Percentiles rank a stretch among this genome's conserved stretches.
Evolutionary conservation across 2,113 vertebrate genomes (phyloP).

Genomic region (Cheirogaleus medius): DNA sequence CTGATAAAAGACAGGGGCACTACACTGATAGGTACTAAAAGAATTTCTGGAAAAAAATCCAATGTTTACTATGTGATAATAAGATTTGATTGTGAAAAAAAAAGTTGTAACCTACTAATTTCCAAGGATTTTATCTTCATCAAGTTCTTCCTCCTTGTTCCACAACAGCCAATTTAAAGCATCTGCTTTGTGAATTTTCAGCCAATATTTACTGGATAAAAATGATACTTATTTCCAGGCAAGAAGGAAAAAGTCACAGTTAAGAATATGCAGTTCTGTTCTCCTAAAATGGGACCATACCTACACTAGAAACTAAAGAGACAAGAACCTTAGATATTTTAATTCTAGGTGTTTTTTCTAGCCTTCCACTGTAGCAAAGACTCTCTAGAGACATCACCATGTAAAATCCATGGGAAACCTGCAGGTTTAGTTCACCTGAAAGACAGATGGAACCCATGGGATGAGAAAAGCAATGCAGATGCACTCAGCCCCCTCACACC

Average conservation of each 20-base stretch:
- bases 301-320: not conserved
- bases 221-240: not conserved
- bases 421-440: not conserved
- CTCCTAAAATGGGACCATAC: not conserved
- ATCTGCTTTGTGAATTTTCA: not conserved
- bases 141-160: not conserved
- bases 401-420: not conserved
- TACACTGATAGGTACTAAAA: not conserved
- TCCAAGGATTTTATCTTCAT: not conserved
- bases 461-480: not conserved
- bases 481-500: not conserved
- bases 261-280: not conserved
- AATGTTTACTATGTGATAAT: not conserved
- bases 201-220: not conserved
- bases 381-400: not conserved
- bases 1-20: not conserved
- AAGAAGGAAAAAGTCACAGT: not conserved
- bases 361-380: not conserved
- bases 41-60: not conserved
- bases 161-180: not conserved
- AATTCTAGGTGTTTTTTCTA: not conserved
- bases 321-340: not conserved
- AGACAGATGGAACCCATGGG: fast-evolving
- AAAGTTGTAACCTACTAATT: not conserved
- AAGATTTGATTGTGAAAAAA: not conserved